Evolutionary conservation across 37 sponge, comb jelly and placozoan genomes (phyloP), one percentile per base, ranked within the genome.

Genomic region (Crambe crambe): DNA sequence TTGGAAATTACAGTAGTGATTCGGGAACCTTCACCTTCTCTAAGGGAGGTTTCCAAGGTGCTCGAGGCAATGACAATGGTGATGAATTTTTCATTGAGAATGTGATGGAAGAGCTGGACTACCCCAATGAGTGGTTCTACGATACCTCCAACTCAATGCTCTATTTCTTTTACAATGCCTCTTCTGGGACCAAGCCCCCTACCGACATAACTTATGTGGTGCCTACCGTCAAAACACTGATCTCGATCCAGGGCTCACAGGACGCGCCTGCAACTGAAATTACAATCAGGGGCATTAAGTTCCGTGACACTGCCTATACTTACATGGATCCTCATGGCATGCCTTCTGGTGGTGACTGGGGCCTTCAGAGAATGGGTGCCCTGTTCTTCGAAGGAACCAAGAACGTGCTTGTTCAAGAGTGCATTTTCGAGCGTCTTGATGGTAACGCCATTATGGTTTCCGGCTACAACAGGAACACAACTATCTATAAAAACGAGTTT

Each of bases 71-170:
- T 37, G n/a, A 42, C n/a, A 27, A 26, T 31, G 88, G 88, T 43
- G 89, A 74, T 38, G 78, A 86, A 60, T 75, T 76, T 56, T 79
- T 78, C 18, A 40, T 91, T 35, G 91, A 91, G 68, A 80, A 82
- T 68, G 73, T 84, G 30, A 42, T 85, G 27, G 86, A 91, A 42
- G 75, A 79, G 31, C 68, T 91, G 57, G 91, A 91, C 38, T 58
- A 86, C 2, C 91, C 91, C 31, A 61, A 72, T n/a, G 91, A 91
- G 47, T 91, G 91, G 91, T 86, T 82, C 57, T 92, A 42, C 68
- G 81, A 92, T 51, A 59, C 72, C 12, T 32, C 30, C 15, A 57
- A 21, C 2, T 70, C 65, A 61, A 71, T 47, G 22, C 72, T 87
- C n/a, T 92, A 92, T 72, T 68, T 87, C 26, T 84, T 57, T 23